A percentile compares a stretch with the other conserved stretches of the same genome.
Conservation (phyloP, 2,888 invertebrate species). For the Cheiracanthium punctorium region DNA sequence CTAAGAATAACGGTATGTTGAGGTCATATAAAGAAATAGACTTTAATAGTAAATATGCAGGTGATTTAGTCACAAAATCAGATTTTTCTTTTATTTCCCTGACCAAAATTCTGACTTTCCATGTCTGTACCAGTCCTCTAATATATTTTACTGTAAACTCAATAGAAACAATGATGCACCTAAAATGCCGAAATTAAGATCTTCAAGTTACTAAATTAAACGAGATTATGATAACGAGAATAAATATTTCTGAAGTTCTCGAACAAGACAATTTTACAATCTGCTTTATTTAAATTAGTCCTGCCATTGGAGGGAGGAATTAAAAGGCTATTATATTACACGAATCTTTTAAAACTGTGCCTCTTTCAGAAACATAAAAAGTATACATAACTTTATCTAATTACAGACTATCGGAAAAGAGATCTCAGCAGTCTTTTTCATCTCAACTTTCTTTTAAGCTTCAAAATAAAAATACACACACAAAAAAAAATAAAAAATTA, state of each 20-base stretch:
- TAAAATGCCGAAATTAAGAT: too few relatives aligned
- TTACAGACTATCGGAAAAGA: not conserved
- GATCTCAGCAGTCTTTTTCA: not conserved
- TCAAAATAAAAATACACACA: not conserved
- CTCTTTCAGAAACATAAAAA: not conserved
- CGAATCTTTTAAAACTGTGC: not conserved
- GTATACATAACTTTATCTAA: not conserved
- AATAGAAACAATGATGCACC: too few relatives aligned
- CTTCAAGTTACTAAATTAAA: too few relatives aligned
- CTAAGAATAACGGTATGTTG: too few relatives aligned
- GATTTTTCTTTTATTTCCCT: too few relatives aligned
- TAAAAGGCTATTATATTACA: not conserved
- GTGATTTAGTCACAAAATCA: too few relatives aligned
- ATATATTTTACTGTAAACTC: too few relatives aligned
- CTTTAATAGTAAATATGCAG: too few relatives aligned
- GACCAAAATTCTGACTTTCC: too few relatives aligned
- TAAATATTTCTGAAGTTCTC: not conserved
- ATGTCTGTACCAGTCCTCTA: too few relatives aligned
- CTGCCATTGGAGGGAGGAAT: not conserved
- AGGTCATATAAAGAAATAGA: too few relatives aligned
- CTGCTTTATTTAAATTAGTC: not conserved
- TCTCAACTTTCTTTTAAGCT: slow-evolving; percentile 6
- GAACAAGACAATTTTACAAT: not conserved
- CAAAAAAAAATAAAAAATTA: not conserved
- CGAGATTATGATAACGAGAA: too few relatives aligned